A percentile compares a stretch with the other conserved stretches of the same genome.
phyloP scores from a whole-genome alignment of 1,140 invertebrate genomes.

The Venturia canescens region DNA sequence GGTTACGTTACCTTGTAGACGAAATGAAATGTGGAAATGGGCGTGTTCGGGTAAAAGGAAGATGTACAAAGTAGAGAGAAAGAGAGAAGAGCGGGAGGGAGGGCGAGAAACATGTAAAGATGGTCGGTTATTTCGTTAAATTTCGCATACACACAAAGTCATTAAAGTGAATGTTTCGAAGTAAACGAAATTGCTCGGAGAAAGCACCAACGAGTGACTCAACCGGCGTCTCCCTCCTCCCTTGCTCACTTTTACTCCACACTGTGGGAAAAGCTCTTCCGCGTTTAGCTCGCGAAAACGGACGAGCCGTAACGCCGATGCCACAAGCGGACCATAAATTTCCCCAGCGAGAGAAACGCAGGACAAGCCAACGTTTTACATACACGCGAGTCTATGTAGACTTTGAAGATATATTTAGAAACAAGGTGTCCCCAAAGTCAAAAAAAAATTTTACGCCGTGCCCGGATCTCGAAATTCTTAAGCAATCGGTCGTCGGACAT shows the following conservation, averaged over 20 bases:
- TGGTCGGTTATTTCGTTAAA: not conserved
- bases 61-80: not conserved
- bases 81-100: conserved; percentile 2
- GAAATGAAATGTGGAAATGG: not conserved
- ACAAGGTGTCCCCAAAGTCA: no score
- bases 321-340: conserved; percentile 62
- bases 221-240: not conserved
- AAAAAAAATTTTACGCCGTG: no score
- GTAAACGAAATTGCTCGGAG: conserved; percentile 51
- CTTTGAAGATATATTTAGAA: no score
- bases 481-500: no score
- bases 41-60: not conserved
- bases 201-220: conserved; percentile 10
- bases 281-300: conserved; percentile 42
- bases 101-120: not conserved
- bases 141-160: conserved; percentile 34
- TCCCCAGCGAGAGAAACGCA: conserved; percentile 47
- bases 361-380: not conserved
- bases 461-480: not conserved
- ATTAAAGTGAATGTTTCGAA: conserved; percentile 58
- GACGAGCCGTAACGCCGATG: conserved; percentile 45
- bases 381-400: not conserved
- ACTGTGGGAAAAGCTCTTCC: conserved; percentile 15
- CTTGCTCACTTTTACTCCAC: not conserved
- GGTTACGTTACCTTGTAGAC: not conserved